A percentile compares a stretch with the other conserved stretches of the same genome.
Conservation (phyloP, 1,140 invertebrate genomes). For the Fopius arisanus region DNA sequence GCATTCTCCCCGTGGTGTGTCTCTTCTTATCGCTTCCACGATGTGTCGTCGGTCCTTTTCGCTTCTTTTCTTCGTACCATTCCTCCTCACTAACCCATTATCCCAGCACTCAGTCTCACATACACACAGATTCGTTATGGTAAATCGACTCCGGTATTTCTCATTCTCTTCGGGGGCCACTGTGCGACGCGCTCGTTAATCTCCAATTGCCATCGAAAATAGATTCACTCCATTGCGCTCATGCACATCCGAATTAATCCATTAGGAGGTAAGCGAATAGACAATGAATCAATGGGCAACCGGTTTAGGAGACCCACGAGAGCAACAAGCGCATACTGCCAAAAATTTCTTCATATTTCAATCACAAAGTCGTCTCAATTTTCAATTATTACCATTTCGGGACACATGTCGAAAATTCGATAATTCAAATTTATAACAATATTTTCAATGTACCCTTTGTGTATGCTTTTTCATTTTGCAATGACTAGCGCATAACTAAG, state of each 20-base stretch:
- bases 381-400: too few relatives aligned
- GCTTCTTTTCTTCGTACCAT: background rate
- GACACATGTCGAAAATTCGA: too few relatives aligned
- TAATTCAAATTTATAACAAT: too few relatives aligned
- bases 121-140: background rate
- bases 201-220: slow-evolving; percentile 28
- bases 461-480: too few relatives aligned
- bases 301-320: background rate
- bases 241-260: slow-evolving; percentile 2
- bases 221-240: slow-evolving; percentile 7
- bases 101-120: slow-evolving; percentile 1
- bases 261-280: background rate
- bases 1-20: slow-evolving; percentile 3
- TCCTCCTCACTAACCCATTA: slow-evolving; percentile 17
- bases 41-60: slow-evolving; percentile 12
- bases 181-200: slow-evolving; percentile 24
- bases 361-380: too few relatives aligned
- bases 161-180: background rate
- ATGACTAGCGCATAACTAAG: too few relatives aligned
- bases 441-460: too few relatives aligned
- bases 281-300: background rate
- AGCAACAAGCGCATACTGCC: too few relatives aligned
- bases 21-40: slow-evolving; percentile 29
- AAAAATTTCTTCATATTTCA: too few relatives aligned
- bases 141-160: slow-evolving; percentile 4